phyloP scores from a whole-genome alignment of 2,888 invertebrate species.

The Luperina testacea region DNA sequence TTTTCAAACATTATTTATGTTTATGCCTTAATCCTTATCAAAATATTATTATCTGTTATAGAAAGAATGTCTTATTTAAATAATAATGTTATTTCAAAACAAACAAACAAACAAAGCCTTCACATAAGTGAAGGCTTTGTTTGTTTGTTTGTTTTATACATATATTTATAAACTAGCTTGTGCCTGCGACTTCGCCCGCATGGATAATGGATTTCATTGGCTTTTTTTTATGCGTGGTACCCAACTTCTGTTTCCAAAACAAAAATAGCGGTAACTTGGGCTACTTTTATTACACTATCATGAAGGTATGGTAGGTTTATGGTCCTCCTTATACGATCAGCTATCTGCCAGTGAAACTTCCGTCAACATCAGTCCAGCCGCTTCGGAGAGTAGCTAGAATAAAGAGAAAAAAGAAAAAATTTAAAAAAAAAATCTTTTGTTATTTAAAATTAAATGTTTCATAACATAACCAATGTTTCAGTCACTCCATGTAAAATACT shows the following conservation, averaged over 20 bases:
- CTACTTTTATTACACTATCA: no score
- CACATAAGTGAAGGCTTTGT: no score
- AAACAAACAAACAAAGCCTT: no score
- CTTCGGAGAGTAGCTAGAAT: not conserved
- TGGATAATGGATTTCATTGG: not conserved
- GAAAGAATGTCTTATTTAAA: constrained; percentile 34
- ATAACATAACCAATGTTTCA: no score
- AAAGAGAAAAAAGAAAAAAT: no score
- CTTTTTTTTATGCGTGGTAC: not conserved
- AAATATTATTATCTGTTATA: constrained; percentile 25
- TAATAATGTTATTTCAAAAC: constrained; percentile 20
- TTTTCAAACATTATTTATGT: constrained; percentile 38
- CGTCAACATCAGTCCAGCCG: not conserved
- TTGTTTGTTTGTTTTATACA: not conserved
- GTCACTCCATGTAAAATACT: no score
- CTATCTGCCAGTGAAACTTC: not conserved
- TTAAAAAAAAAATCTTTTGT: no score
- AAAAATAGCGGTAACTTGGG: no score
- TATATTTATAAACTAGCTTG: not conserved
- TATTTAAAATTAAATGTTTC: no score
- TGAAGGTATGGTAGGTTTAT: no score
- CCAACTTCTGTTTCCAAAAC: no score
- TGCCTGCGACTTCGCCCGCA: not conserved
- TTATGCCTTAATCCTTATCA: constrained; percentile 24
- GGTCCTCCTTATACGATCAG: not conserved